Conservation (phyloP, 2,113 vertebrate species). For the Rissa tridactyla region DNA sequence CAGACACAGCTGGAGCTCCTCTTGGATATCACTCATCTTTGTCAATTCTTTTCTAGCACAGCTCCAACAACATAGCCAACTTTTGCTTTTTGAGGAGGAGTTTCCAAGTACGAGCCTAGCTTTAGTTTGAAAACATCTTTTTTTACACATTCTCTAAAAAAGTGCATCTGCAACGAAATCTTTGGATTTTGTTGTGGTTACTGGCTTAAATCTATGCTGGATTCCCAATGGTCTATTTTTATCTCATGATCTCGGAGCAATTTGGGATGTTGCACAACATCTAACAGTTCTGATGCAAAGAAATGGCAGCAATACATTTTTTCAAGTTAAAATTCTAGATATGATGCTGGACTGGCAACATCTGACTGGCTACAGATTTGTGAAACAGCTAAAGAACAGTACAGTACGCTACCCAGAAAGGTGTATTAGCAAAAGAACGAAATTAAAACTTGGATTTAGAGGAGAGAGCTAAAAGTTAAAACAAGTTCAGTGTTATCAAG, state of each 20-base stretch:
- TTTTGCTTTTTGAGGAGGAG: background rate
- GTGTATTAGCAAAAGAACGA: background rate
- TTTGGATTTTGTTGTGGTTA: background rate
- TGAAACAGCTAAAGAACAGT: background rate
- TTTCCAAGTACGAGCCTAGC: background rate
- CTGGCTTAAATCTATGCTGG: background rate
- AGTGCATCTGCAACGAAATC: background rate
- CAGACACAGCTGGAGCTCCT: background rate
- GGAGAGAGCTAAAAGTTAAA: background rate
- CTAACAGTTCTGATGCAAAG: background rate
- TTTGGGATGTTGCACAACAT: constrained; percentile 31
- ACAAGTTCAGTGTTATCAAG: background rate
- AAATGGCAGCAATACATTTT: background rate
- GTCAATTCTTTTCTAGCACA: background rate
- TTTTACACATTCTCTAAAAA: background rate
- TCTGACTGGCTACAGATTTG: background rate
- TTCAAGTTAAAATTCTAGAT: background rate
- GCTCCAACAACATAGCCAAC: background rate
- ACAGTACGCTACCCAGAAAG: background rate
- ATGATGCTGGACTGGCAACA: background rate
- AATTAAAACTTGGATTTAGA: background rate
- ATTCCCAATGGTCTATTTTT: constrained; percentile 22
- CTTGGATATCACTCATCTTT: background rate
- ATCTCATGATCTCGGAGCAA: background rate
- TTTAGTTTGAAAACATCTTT: background rate